These are phyloP conservation scores for Pterostichus madidus DNA, from an alignment of 2,888 invertebrate species.

Conservation along the genomic window DNA sequence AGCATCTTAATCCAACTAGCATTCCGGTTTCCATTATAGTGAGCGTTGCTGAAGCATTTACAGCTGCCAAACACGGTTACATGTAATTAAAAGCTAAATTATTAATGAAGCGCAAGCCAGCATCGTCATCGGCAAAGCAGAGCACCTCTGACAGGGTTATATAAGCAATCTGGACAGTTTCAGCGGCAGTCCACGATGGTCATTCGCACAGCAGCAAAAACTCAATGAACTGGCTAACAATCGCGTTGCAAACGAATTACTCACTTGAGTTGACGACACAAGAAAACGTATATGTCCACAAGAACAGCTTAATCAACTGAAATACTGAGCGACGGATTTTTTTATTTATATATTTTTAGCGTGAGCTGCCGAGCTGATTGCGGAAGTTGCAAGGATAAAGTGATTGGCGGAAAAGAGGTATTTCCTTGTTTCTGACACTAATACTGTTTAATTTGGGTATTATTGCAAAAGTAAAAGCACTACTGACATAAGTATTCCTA, in stretches of 20 bases:
- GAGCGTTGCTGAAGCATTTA: not conserved
- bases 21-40: constrained; percentile 1
- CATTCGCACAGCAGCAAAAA: constrained; percentile 41
- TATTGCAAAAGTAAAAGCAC: not conserved
- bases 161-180: not conserved
- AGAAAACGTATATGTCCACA: constrained; percentile 57
- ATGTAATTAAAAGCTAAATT: constrained; percentile 60
- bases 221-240: constrained; percentile 61
- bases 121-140: constrained; percentile 1
- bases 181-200: not conserved
- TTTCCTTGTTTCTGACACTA: not conserved
- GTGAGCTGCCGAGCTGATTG: constrained; percentile 17
- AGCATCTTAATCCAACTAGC: constrained; percentile 3
- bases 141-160: not conserved
- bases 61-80: constrained; percentile 35
- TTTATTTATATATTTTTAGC: constrained; percentile 47
- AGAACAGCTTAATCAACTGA: constrained; percentile 60
- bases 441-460: not conserved
- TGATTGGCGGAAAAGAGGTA: not conserved
- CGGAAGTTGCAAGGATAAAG: constrained; percentile 1
- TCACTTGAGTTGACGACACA: constrained; percentile 60
- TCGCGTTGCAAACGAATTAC: constrained; percentile 55
- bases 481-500: too few relatives aligned
- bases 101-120: constrained; percentile 36
- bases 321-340: constrained; percentile 19